Conservation (phyloP, 2,797 vertebrate species). For the Hydrolagus colliei region DNA sequence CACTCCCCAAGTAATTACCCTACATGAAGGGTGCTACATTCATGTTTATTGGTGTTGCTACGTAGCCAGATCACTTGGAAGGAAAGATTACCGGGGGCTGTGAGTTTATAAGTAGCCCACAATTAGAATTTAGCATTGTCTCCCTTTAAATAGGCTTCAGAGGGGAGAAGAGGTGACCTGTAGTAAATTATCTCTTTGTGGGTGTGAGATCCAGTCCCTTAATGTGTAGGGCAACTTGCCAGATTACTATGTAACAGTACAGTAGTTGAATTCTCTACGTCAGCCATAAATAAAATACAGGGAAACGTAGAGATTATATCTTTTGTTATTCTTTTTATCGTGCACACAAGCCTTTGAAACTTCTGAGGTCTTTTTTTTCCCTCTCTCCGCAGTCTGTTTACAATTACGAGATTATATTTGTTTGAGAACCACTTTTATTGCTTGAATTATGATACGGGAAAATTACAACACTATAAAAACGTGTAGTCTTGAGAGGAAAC, state of each 20-base stretch:
- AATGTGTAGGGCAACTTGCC: constrained; percentile 24
- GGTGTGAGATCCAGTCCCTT: background rate
- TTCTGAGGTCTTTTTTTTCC: constrained; percentile 1
- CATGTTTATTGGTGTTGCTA: no score
- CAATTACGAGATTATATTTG: constrained; percentile 20
- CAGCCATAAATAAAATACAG: constrained; percentile 26
- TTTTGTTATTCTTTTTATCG: constrained; percentile 29
- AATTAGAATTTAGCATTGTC: constrained; percentile 22
- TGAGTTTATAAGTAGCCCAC: background rate
- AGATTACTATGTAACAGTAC: constrained; percentile 10
- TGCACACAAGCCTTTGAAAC: constrained; percentile 19
- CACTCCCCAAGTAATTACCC: no score
- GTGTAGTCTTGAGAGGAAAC: background rate
- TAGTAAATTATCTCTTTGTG: background rate
- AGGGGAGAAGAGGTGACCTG: constrained; percentile 2
- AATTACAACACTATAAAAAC: no score
- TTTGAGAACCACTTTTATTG: constrained; percentile 25
- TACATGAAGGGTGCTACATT: no score
- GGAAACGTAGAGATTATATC: constrained; percentile 19
- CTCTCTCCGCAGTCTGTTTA: constrained; percentile 11
- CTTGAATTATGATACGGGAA: constrained; percentile 18
- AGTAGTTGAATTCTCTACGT: constrained; percentile 23
- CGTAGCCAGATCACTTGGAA: background rate
- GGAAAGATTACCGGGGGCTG: background rate
- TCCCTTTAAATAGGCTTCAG: background rate